Evolutionary conservation across 2,888 invertebrate genomes (phyloP).

Genomic region (Trypoxylon attenuatum): DNA sequence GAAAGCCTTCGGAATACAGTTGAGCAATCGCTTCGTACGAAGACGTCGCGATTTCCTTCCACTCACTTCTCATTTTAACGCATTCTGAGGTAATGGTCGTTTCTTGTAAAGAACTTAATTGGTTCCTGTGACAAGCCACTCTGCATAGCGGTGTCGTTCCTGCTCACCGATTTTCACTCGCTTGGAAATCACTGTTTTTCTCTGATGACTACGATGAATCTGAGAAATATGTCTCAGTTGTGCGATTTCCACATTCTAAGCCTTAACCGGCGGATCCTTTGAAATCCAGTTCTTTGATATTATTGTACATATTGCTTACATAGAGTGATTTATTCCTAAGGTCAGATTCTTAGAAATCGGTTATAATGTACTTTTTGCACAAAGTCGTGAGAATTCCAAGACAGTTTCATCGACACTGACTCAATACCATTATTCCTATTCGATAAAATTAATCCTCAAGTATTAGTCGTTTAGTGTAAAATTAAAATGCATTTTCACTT

Average conservation of each 20-base stretch:
- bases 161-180: constrained; percentile 37
- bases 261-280: not conserved
- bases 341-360: no score
- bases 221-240: constrained; percentile 14
- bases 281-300: not conserved
- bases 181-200: constrained; percentile 22
- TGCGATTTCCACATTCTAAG: constrained; percentile 10
- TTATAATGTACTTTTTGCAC: no score
- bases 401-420: no score
- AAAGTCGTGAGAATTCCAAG: no score
- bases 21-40: constrained; percentile 29
- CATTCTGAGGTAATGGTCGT: constrained; percentile 68
- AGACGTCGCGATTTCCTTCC: constrained; percentile 48
- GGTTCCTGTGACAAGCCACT: constrained; percentile 64
- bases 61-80: constrained; percentile 53
- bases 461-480: no score
- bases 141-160: constrained; percentile 27
- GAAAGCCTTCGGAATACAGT: constrained; percentile 27
- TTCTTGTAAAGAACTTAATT: constrained; percentile 72
- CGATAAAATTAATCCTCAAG: no score
- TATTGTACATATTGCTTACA: no score
- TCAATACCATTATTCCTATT: no score
- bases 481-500: no score
- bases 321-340: no score
- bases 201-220: not conserved